These are phyloP conservation scores for Hemicordylus capensis DNA, from an alignment of 2,113 vertebrate genomes.

Conservation along the genomic window DNA sequence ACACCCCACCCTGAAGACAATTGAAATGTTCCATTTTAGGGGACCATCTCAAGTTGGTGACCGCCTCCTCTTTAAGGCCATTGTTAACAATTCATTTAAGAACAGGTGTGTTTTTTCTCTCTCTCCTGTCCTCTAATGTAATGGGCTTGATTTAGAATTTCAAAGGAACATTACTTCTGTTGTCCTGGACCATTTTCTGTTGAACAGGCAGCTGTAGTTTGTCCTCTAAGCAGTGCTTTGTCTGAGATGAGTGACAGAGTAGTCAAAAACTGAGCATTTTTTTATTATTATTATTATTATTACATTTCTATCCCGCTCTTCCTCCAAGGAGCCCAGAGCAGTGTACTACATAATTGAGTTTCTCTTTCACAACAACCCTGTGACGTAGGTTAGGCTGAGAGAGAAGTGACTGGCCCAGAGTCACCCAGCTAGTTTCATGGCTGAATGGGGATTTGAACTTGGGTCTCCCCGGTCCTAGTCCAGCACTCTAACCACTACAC, in stretches of 20 bases:
- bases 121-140: not conserved
- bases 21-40: constrained; percentile 98
- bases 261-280: not conserved
- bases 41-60: constrained; percentile 94
- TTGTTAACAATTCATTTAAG: constrained; percentile 96
- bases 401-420: too few relatives aligned
- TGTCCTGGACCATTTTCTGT: not conserved
- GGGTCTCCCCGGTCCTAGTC: too few relatives aligned
- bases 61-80: constrained; percentile 92
- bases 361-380: too few relatives aligned
- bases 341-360: too few relatives aligned
- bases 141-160: not conserved
- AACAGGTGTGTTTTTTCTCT: constrained; percentile 83
- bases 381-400: too few relatives aligned
- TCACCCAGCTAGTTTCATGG: too few relatives aligned
- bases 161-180: not conserved
- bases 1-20: constrained; percentile 88
- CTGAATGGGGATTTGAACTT: too few relatives aligned
- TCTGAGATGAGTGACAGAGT: not conserved
- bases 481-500: too few relatives aligned
- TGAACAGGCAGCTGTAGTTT: not conserved
- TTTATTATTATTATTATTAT: too few relatives aligned
- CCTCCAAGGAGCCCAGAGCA: too few relatives aligned
- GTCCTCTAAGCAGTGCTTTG: not conserved
- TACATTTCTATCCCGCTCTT: too few relatives aligned